A percentile compares a stretch with the other conserved stretches of the same genome.
phyloP scores from a whole-genome alignment of 2,113 vertebrate genomes.

The Melanostigma gelatinosum region DNA sequence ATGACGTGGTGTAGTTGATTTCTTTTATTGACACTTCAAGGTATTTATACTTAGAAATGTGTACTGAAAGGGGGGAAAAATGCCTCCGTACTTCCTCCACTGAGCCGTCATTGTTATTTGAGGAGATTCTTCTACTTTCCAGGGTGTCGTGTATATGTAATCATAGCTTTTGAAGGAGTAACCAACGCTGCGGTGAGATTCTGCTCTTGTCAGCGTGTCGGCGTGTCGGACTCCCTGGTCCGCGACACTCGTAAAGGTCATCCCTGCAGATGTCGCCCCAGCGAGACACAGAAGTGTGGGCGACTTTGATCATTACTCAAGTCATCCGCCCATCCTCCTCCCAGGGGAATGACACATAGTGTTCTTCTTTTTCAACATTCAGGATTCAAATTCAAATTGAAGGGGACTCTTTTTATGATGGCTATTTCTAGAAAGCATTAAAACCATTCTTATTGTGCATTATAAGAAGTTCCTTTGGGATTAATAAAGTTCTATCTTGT shows the following conservation, averaged over 20 bases:
- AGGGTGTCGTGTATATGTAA: neutral
- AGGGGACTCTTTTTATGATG: neutral
- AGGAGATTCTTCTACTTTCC: neutral
- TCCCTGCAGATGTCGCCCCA: constrained; percentile 61
- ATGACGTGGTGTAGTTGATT: constrained; percentile 33
- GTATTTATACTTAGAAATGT: constrained; percentile 15
- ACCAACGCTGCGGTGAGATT: constrained; percentile 21
- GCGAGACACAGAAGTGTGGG: constrained; percentile 32
- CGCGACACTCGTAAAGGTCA: constrained; percentile 62
- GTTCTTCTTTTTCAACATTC: constrained; percentile 4
- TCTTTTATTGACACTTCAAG: constrained; percentile 31
- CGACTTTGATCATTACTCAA: constrained; percentile 53
- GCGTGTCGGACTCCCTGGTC: constrained; percentile 61
- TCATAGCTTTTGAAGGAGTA: neutral
- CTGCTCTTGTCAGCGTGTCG: constrained; percentile 20
- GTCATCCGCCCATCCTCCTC: neutral
- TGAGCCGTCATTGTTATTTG: neutral
- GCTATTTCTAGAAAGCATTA: neutral
- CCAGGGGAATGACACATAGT: neutral
- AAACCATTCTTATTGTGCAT: neutral
- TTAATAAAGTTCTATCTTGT: too few relatives aligned
- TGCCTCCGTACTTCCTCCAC: neutral
- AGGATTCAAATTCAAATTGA: neutral
- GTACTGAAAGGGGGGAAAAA: neutral
- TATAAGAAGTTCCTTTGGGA: neutral